Conservation (phyloP, 2,888 invertebrate genomes). For the Clitarchus hookeri region DNA sequence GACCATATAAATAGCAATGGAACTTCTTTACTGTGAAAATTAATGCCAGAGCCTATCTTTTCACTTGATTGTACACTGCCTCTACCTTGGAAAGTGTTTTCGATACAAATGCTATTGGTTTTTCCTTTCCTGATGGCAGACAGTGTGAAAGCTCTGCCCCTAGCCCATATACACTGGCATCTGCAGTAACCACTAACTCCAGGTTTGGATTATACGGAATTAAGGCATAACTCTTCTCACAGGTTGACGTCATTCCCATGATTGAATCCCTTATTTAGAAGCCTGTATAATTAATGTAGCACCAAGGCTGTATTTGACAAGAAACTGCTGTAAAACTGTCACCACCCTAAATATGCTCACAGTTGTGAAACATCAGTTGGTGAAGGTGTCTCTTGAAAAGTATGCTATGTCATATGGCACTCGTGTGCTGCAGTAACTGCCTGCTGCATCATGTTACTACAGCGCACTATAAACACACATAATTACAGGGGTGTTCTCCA, state of each 20-base stretch:
- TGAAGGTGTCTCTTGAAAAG: background rate
- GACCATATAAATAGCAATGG: background rate
- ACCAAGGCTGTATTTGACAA: background rate
- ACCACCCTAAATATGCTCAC: background rate
- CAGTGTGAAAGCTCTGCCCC: background rate
- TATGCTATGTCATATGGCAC: background rate
- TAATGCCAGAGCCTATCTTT: too few relatives aligned
- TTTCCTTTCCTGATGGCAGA: background rate
- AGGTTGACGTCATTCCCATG: background rate
- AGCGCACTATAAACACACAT: too few relatives aligned
- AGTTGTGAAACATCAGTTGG: background rate
- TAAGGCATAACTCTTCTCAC: conserved; percentile 5
- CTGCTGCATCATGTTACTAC: too few relatives aligned
- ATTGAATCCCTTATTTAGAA: background rate
- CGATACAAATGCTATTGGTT: background rate
- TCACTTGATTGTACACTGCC: too few relatives aligned
- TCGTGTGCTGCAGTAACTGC: too few relatives aligned
- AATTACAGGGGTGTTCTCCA: too few relatives aligned
- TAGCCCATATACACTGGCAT: background rate
- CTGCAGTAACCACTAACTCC: background rate
- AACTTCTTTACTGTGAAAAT: background rate
- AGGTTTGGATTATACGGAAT: background rate
- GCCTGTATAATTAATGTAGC: background rate
- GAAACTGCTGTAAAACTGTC: background rate
- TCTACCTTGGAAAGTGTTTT: background rate